phyloP scores from a whole-genome alignment of 2,113 vertebrate species.

The zebrafish (Danio rerio) region GRCz12tu NC_133195.1:24422001-24422500 shows the following conservation, averaged over 20 bases:
- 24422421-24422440: slow-evolving; percentile 95
- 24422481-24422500: slow-evolving; percentile 98
- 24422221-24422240: neutral
- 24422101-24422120: too few species aligned
- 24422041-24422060: too few species aligned
- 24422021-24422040: too few species aligned
- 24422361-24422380: slow-evolving; percentile 98
- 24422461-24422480: slow-evolving; percentile 99
- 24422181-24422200: too few species aligned
- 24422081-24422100: too few species aligned
- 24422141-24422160: too few species aligned
- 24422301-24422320: slow-evolving; percentile 95
- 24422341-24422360: slow-evolving; percentile 98
- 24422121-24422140: too few species aligned
- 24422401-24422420: slow-evolving; percentile 97
- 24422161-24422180: too few species aligned
- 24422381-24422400: slow-evolving; percentile 97
- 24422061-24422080: too few species aligned
- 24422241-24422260: slow-evolving; percentile 23
- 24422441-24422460: slow-evolving; percentile 95
- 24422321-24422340: slow-evolving; percentile 97
- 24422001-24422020: too few species aligned
- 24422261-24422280: slow-evolving; percentile 98
- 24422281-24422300: slow-evolving; percentile 95
- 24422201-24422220: too few species aligned